A percentile compares a stretch with the other conserved stretches of the same genome.
Evolutionary conservation across 2,888 invertebrate genomes (phyloP).

Genomic region (Allygus modestus): DNA sequence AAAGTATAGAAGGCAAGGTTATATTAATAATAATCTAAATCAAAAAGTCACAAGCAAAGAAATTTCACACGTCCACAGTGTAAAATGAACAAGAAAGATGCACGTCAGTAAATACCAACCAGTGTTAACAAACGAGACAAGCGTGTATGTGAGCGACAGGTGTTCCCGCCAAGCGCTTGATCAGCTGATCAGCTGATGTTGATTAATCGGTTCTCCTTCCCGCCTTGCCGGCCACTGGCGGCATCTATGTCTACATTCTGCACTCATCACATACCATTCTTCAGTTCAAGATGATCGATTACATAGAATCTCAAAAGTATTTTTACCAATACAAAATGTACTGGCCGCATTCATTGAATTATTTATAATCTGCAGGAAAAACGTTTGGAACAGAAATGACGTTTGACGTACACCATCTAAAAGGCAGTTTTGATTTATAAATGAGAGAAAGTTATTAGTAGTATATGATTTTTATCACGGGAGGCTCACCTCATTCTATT

Average conservation of each 20-base stretch:
- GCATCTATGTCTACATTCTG: slow-evolving; percentile 1
- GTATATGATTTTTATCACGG: too few species aligned
- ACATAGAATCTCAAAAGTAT: not conserved
- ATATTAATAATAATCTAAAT: too few species aligned
- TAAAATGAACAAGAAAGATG: slow-evolving; percentile 28
- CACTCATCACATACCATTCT: not conserved
- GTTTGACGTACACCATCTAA: too few species aligned
- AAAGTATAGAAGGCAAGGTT: too few species aligned
- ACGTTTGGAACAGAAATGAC: too few species aligned
- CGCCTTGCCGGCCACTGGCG: not conserved
- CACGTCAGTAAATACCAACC: slow-evolving; percentile 37
- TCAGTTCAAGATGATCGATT: not conserved
- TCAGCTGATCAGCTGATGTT: slow-evolving; percentile 41
- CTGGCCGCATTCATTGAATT: too few species aligned
- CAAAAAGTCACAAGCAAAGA: too few species aligned
- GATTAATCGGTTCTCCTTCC: slow-evolving; percentile 27
- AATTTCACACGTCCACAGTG: not conserved
- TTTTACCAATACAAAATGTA: too few species aligned
- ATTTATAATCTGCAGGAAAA: too few species aligned
- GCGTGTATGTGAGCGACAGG: slow-evolving; percentile 24
- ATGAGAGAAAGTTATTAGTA: too few species aligned
- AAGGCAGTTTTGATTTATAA: too few species aligned
- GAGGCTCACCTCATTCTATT: too few species aligned
- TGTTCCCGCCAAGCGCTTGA: slow-evolving; percentile 10
- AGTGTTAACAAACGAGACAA: slow-evolving; percentile 34